phyloP scores from a whole-genome alignment of 2,888 invertebrate genomes.

The Drosophila pegasa region DNA sequence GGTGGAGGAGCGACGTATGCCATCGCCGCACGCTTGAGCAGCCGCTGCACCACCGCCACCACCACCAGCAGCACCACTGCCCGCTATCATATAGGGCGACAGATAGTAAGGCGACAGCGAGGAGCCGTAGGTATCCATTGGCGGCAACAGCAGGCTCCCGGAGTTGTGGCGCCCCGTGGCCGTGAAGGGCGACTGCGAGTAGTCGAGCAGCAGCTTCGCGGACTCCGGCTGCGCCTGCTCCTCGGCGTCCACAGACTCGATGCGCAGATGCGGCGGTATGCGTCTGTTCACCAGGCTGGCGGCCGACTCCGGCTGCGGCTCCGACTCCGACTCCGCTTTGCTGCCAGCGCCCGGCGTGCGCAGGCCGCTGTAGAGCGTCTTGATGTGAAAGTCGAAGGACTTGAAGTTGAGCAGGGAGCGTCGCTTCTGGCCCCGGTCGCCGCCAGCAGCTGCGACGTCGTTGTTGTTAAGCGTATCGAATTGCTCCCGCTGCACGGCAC shows the following conservation, averaged over 20 bases:
- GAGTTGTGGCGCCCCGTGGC: conserved; percentile 81
- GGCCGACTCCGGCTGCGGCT: conserved; percentile 36
- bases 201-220: conserved; percentile 80
- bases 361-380: conserved; percentile 83
- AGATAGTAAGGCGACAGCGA: conserved; percentile 82
- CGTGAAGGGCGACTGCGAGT: conserved; percentile 82
- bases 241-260: conserved; percentile 81
- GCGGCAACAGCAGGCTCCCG: conserved; percentile 74
- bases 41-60: conserved; percentile 9
- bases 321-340: conserved; percentile 43
- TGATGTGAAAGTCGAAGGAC: conserved; percentile 84
- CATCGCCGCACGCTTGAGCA: conserved; percentile 43
- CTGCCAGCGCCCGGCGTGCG: conserved; percentile 40
- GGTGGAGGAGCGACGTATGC: conserved; percentile 84
- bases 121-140: conserved; percentile 60
- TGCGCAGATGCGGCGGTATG: conserved; percentile 82
- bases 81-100: conserved; percentile 73
- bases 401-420: conserved; percentile 83
- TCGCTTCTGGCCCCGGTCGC: conserved; percentile 32
- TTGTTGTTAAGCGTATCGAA: conserved; percentile 71
- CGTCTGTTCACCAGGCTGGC: conserved; percentile 58
- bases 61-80: neutral
- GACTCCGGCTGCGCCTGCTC: conserved; percentile 57
- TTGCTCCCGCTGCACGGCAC: conserved; percentile 55
- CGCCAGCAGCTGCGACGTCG: conserved; percentile 46